Base-by-base conservation (phyloP, 2,888 invertebrate species). In the Isoperla grammatica region DNA sequence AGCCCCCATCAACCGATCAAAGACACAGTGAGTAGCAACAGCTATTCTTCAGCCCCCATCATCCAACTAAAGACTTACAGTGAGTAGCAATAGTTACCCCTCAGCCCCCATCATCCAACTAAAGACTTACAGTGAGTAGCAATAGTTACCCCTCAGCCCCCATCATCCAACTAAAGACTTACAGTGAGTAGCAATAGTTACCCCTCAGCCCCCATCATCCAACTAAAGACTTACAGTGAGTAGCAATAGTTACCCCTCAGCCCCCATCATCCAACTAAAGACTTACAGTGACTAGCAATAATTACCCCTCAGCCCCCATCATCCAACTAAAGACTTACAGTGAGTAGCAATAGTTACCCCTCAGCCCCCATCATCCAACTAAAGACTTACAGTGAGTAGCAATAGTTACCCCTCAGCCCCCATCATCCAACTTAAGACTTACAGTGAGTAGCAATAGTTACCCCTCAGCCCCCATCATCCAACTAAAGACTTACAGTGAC, bases 151-250 rank as follows among this genome's bases (percentile, higher is more conserved):
- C 74, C 64, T 76, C 74, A 67, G 72, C 74, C 64, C 72, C 74
- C 64, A 69, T 82, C 67, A 79, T 79, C 71, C 82, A 83, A 73
- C 78, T 84, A 67, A 83, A 83, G 78, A 79, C 81, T 65, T 83
- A 84, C 76, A 83, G 83, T 83, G 75, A 82, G 82, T 79, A 6
- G 8, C 29, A 29, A 4, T 29, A n/a, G n/a, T n/a, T n/a, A n/a
- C n/a, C n/a, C 74, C 64, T 76, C 74, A 67, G 72, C 74, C 64
- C 72, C 74, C 64, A 69, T 82, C 67, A 79, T 79, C 71, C 82
- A 83, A 73, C 78, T 84, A 67, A 83, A 83, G 78, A 79, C 81
- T 65, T 83, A 84, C 76, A 83, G 83, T 83, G 75, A 82, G 82
- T 79, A 6, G 8, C 29, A 29, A 4, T 29, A n/a, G n/a, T n/a